These are phyloP conservation scores for Antechinus flavipes DNA, from an alignment of 2,113 vertebrate species.

Conservation along the genomic window DNA sequence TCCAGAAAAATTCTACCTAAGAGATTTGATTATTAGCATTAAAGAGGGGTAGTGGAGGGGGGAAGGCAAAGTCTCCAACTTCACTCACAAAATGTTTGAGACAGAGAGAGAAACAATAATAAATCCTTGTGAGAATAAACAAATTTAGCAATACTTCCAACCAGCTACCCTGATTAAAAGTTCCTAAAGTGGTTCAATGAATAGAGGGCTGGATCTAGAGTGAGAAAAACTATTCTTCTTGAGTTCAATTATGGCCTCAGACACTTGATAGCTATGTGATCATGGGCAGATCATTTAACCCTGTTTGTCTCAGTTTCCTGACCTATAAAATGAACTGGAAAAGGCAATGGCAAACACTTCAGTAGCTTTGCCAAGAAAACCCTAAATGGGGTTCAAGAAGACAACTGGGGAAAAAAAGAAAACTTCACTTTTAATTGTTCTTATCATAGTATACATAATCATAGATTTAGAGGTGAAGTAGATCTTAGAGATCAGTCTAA, in stretches of 20 bases:
- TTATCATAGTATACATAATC: neutral
- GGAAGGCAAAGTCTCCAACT: neutral
- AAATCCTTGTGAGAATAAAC: slow-evolving; percentile 15
- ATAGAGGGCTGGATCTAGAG: neutral
- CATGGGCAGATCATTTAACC: neutral
- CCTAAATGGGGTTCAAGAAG: neutral
- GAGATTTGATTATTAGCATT: slow-evolving; percentile 57
- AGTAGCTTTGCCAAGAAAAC: neutral
- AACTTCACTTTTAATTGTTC: slow-evolving; percentile 40
- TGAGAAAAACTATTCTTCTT: neutral
- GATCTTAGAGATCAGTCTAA: neutral
- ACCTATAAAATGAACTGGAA: neutral
- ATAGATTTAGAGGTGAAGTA: neutral
- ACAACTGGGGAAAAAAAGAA: neutral
- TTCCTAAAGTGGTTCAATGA: neutral
- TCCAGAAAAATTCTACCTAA: slow-evolving; percentile 66
- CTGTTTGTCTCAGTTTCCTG: neutral
- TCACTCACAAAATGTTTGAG: neutral
- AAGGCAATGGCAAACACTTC: neutral
- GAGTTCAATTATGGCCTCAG: neutral
- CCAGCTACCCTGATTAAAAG: slow-evolving; percentile 23
- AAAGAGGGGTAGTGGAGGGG: slow-evolving; percentile 51
- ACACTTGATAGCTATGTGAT: neutral
- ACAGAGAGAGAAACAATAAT: neutral
- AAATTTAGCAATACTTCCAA: neutral